phyloP scores from a whole-genome alignment of 2,797 vertebrate genomes.

The Syngnathus acus region DNA sequence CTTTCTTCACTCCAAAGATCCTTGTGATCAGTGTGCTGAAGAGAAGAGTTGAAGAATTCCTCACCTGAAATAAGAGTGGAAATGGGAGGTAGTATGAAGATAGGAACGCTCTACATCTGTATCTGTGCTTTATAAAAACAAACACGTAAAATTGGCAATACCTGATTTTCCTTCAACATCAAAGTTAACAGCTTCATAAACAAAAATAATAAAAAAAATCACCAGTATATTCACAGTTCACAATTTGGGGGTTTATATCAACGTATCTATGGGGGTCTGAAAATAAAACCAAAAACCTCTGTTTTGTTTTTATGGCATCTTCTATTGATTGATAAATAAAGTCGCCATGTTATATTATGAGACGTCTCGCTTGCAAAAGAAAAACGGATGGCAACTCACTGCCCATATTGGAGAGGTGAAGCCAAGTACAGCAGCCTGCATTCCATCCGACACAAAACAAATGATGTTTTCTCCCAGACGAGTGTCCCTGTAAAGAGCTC shows the following conservation, averaged over 20 bases:
- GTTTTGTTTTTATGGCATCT: neutral
- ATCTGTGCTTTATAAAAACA: neutral
- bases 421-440: slow-evolving; percentile 85
- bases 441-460: slow-evolving; percentile 86
- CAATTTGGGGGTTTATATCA: neutral
- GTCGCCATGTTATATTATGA: neutral
- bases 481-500: slow-evolving; percentile 88
- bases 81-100: neutral
- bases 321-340: neutral
- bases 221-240: neutral
- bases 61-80: slow-evolving; percentile 70
- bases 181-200: no score
- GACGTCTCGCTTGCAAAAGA: neutral
- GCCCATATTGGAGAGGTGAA: slow-evolving; percentile 93
- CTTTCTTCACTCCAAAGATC: slow-evolving; percentile 95
- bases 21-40: slow-evolving; percentile 94
- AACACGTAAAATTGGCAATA: neutral
- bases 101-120: neutral
- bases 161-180: neutral
- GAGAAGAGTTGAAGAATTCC: slow-evolving; percentile 94
- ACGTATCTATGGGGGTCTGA: neutral
- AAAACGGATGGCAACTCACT: slow-evolving; percentile 71
- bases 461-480: slow-evolving; percentile 88
- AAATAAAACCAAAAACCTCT: neutral
- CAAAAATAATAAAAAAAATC: neutral